Percentiles rank a stretch among this genome's conserved stretches.
Conservation (phyloP, 2,113 vertebrate species). For the Callipepla squamata region DNA sequence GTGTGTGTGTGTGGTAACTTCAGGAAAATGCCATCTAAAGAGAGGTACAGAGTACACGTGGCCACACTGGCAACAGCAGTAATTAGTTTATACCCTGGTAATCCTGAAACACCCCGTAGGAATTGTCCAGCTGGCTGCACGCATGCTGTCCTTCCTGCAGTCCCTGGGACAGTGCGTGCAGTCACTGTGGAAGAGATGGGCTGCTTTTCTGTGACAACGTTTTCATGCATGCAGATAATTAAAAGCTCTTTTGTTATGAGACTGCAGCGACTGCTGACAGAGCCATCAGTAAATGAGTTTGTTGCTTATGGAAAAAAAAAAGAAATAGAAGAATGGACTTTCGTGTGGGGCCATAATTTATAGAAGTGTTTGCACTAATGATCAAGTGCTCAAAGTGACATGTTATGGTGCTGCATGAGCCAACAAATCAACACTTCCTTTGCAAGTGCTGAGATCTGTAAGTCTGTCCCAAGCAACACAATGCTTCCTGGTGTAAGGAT, state of each 20-base stretch:
- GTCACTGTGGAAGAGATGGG: neutral
- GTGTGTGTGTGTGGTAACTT: neutral
- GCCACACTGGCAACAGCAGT: neutral
- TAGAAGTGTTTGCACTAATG: neutral
- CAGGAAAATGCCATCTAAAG: neutral
- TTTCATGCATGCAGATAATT: neutral
- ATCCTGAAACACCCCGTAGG: conserved; percentile 41
- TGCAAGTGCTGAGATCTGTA: neutral
- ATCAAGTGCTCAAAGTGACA: neutral
- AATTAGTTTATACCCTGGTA: conserved; percentile 44
- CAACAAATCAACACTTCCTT: neutral
- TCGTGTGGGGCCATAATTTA: neutral
- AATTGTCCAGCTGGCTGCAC: neutral
- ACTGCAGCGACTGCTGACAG: neutral
- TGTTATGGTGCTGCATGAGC: neutral
- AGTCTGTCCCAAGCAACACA: neutral
- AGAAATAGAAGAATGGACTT: neutral
- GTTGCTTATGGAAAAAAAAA: neutral
- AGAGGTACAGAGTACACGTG: neutral
- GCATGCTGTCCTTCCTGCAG: neutral
- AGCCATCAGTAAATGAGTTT: neutral
- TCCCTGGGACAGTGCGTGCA: neutral
- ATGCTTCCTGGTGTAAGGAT: neutral
- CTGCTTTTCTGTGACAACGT: neutral
- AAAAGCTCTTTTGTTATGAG: neutral